Conservation (phyloP, 1,140 invertebrate genomes). For the Bombyx mandarina region DNA sequence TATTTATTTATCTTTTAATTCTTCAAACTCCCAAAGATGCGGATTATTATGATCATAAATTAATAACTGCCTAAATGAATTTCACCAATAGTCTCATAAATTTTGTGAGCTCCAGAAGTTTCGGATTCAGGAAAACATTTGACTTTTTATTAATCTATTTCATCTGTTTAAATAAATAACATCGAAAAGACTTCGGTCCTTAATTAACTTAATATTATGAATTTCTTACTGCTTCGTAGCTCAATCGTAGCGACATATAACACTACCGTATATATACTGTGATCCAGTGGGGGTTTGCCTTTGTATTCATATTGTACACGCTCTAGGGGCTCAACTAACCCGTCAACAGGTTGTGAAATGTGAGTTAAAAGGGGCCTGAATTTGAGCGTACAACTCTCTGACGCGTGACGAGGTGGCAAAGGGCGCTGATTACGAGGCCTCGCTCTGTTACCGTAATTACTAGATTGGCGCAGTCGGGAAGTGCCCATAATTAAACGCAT, state of each 20-base stretch:
- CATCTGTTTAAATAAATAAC: too few relatives aligned
- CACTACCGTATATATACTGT: too few relatives aligned
- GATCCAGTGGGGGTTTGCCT: conserved; percentile 22
- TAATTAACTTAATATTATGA: too few relatives aligned
- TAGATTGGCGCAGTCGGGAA: conserved; percentile 54
- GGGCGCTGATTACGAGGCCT: conserved; percentile 52
- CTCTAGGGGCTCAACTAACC: conserved; percentile 54
- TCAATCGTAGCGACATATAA: too few relatives aligned
- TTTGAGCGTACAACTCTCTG: conserved; percentile 36
- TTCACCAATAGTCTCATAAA: too few relatives aligned
- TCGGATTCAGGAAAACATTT: too few relatives aligned
- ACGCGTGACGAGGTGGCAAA: conserved; percentile 46
- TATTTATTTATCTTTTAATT: conserved; percentile 21
- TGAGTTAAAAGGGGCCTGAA: conserved; percentile 45
- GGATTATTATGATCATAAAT: too few relatives aligned
- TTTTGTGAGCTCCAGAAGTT: too few relatives aligned
- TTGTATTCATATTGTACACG: conserved; percentile 40
- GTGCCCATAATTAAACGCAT: conserved; percentile 64
- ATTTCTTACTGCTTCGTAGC: too few relatives aligned
- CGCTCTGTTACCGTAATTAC: conserved; percentile 55
- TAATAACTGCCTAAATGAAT: too few relatives aligned
- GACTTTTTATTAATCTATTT: too few relatives aligned
- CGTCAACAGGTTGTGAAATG: conserved; percentile 67
- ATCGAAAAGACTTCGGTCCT: too few relatives aligned
- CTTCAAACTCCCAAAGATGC: conserved; percentile 17